phyloP scores from a whole-genome alignment of 2,888 invertebrate species.

The Chaitophorus viminalis region DNA sequence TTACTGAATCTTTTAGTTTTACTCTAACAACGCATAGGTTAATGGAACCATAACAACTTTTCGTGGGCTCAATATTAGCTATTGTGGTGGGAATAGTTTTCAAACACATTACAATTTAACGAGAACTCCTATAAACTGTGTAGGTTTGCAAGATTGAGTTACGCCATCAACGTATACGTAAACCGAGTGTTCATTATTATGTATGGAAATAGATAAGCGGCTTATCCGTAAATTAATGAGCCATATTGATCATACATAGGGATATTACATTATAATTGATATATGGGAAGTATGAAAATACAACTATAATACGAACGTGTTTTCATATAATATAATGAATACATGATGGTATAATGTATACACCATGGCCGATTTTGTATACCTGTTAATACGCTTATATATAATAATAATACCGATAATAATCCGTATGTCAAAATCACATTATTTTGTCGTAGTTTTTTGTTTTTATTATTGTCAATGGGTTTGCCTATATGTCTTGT shows the following conservation, averaged over 20 bases:
- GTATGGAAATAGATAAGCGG: no score
- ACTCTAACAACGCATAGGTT: neutral
- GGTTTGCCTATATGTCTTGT: neutral
- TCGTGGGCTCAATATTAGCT: neutral
- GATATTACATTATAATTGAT: no score
- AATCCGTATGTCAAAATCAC: neutral
- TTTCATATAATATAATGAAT: no score
- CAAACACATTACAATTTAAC: slow-evolving; percentile 6
- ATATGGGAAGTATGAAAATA: no score
- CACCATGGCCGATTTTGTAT: neutral
- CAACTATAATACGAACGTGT: no score
- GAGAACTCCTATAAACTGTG: slow-evolving; percentile 12
- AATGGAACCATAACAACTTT: slow-evolving; percentile 18
- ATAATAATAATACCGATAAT: no score
- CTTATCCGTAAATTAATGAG: no score
- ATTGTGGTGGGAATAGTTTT: neutral
- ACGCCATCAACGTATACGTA: no score
- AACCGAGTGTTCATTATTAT: no score
- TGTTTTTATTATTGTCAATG: neutral
- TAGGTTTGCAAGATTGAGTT: neutral
- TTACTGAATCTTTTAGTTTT: neutral
- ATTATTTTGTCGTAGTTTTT: neutral
- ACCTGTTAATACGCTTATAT: neutral
- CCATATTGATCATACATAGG: no score
- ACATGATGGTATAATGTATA: no score